A percentile compares a stretch with the other conserved stretches of the same genome.
phyloP scores from a whole-genome alignment of 2,113 vertebrate genomes.

The Speoplatyrhinus poulsoni region DNA sequence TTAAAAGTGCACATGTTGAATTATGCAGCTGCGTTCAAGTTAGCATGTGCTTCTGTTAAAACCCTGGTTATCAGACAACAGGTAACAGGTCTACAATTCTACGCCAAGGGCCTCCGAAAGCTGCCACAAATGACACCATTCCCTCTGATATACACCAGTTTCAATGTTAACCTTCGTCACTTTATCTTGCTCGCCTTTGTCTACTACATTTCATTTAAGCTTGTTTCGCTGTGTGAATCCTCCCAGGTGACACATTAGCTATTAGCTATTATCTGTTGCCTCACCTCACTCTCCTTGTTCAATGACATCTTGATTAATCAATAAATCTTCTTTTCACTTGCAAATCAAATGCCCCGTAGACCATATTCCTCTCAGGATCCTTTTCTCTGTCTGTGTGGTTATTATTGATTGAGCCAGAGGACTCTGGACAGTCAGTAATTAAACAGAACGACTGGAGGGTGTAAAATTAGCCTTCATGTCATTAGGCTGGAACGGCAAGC shows the following conservation, averaged over 20 bases:
- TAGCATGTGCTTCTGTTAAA: too few species aligned
- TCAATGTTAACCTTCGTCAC: too few species aligned
- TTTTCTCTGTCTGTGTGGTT: slow-evolving; percentile 46
- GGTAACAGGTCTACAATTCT: too few species aligned
- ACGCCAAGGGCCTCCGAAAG: too few species aligned
- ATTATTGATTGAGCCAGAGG: slow-evolving; percentile 73
- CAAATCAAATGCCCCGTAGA: slow-evolving; percentile 44
- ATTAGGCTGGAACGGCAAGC: slow-evolving; percentile 72
- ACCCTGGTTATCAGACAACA: too few species aligned
- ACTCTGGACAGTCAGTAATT: slow-evolving; percentile 77
- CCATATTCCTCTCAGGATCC: slow-evolving; percentile 34
- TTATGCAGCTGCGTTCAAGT: too few species aligned
- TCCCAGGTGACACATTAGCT: slow-evolving; percentile 44
- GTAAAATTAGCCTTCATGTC: slow-evolving; percentile 80
- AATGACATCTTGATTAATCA: slow-evolving; percentile 31
- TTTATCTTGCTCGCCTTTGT: too few species aligned
- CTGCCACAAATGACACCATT: too few species aligned
- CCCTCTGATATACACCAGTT: too few species aligned
- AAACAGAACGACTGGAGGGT: slow-evolving; percentile 76
- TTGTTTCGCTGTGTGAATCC: slow-evolving; percentile 26
- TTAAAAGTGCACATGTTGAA: too few species aligned
- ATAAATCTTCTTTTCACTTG: slow-evolving; percentile 24
- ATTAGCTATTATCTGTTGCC: slow-evolving; percentile 24
- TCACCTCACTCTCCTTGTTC: slow-evolving; percentile 21
- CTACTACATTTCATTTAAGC: too few species aligned